Conservation (phyloP, 2,888 invertebrate genomes). For the Stegana nigrithorax region DNA sequence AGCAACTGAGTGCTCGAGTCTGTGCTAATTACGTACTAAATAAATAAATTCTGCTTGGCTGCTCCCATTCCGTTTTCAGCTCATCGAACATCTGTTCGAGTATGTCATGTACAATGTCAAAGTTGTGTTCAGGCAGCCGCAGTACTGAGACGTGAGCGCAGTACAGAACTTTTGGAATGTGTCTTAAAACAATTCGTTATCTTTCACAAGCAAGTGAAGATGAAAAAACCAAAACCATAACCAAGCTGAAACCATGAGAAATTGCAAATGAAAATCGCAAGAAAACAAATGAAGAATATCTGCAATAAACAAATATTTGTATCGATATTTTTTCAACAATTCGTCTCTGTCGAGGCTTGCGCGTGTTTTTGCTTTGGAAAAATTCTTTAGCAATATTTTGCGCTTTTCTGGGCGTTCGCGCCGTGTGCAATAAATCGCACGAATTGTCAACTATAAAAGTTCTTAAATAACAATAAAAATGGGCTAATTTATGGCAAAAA, state of each 20-base stretch:
- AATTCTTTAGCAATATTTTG: not conserved
- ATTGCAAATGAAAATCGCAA: not conserved
- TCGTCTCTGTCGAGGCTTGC: not conserved
- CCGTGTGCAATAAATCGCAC: conserved; percentile 54
- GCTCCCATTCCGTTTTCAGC: not conserved
- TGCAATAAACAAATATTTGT: not conserved
- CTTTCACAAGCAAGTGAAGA: no score
- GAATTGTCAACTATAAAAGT: conserved; percentile 35
- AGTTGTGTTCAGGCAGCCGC: not conserved
- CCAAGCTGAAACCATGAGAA: not conserved
- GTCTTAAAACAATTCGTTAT: no score
- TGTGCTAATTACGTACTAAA: conserved; percentile 14
- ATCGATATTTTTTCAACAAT: not conserved
- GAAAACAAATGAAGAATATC: not conserved
- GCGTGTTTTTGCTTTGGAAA: not conserved
- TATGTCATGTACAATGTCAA: conserved; percentile 42
- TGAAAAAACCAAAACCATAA: no score
- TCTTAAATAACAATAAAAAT: conserved; percentile 31
- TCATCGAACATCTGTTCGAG: conserved; percentile 47
- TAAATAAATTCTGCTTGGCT: conserved; percentile 8
- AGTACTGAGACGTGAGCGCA: no score
- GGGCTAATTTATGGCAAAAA: no score
- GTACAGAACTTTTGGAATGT: no score
- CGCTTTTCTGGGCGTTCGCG: conserved; percentile 28
- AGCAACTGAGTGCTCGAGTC: not conserved